phyloP scores from a whole-genome alignment of 2,113 vertebrate genomes.

The Prionailurus viverrinus region DNA sequence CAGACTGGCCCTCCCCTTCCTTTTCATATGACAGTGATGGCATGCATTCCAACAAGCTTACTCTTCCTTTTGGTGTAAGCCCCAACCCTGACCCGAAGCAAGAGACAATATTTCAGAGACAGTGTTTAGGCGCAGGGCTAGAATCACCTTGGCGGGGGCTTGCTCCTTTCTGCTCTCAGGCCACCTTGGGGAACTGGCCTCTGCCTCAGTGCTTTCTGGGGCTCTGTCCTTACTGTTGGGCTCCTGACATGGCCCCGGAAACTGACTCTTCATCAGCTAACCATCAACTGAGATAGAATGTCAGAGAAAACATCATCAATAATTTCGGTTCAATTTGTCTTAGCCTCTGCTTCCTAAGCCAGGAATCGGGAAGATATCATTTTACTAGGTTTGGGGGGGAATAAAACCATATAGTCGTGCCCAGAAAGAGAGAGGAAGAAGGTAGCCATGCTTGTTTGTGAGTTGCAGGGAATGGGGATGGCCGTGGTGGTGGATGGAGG shows the following conservation, averaged over 20 bases:
- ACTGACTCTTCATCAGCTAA: background rate
- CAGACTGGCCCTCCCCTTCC: background rate
- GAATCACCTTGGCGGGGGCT: background rate
- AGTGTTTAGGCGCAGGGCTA: background rate
- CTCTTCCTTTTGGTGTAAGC: background rate
- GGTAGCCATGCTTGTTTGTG: background rate
- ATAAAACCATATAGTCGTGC: background rate
- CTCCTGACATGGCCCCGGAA: background rate
- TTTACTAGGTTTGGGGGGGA: background rate
- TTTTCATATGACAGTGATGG: background rate
- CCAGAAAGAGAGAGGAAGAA: background rate
- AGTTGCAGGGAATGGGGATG: too few relatives aligned
- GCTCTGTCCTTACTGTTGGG: background rate
- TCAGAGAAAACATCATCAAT: background rate
- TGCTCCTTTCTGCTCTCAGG: background rate
- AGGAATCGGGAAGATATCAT: background rate
- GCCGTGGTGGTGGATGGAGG: fast-evolving
- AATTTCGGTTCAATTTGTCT: background rate
- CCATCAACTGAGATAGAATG: background rate
- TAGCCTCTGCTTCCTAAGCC: background rate
- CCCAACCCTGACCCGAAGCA: background rate
- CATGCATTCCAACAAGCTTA: background rate
- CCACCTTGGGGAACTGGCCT: too few relatives aligned
- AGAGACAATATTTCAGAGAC: background rate
- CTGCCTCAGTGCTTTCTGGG: background rate